Evolutionary conservation across 2,113 vertebrate genomes (phyloP).

Genomic region (Micronisus gabar): DNA sequence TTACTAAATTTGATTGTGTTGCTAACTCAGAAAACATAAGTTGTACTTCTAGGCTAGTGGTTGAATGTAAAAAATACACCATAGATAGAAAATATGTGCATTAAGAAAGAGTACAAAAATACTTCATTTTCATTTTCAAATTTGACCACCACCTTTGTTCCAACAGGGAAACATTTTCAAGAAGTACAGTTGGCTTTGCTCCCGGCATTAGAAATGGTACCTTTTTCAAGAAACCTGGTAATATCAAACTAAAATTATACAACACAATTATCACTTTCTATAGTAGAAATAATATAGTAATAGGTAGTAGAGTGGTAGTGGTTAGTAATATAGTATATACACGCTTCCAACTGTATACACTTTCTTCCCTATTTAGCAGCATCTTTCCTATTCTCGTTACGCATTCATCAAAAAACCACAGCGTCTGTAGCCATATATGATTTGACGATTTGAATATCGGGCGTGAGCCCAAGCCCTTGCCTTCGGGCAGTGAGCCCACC

Average conservation of each 20-base stretch:
- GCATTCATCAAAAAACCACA: neutral
- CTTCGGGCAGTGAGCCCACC: neutral
- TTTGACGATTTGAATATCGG: neutral
- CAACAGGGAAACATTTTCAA: neutral
- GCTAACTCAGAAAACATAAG: neutral
- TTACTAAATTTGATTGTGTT: neutral
- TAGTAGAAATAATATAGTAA: neutral
- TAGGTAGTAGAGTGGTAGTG: neutral
- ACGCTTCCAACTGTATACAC: rapidly evolving
- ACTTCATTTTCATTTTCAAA: neutral
- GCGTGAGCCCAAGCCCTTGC: neutral
- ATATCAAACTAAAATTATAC: neutral
- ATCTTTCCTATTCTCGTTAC: neutral
- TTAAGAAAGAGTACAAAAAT: neutral
- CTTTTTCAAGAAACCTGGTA: neutral
- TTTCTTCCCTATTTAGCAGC: neutral
- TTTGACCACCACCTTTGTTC: neutral
- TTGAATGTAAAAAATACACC: neutral
- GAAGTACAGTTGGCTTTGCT: neutral
- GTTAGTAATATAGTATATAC: neutral
- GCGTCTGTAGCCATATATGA: neutral
- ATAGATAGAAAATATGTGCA: neutral
- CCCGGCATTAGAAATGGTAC: neutral
- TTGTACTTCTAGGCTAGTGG: neutral
- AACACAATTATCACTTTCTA: neutral